Percentiles rank a stretch among this genome's conserved stretches.
These are phyloP conservation scores for Glossosoma conforme DNA, from an alignment of 1,140 invertebrate species.

Conservation along the genomic window DNA sequence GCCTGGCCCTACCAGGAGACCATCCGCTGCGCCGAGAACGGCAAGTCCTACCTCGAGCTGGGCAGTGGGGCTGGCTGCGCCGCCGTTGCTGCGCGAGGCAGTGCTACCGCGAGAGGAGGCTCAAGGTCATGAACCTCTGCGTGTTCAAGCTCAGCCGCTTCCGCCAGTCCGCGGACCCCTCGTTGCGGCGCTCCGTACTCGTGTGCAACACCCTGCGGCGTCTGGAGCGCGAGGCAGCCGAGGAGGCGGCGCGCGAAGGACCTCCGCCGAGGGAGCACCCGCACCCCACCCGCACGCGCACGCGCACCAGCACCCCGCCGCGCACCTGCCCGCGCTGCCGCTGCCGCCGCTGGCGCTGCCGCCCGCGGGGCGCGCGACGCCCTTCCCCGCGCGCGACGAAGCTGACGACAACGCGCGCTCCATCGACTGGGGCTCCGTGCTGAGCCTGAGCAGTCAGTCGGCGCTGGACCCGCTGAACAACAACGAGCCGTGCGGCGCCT, in stretches of 20 bases:
- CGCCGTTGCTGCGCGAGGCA: conserved; percentile 69
- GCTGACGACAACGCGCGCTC: conserved; percentile 66
- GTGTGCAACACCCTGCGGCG: conserved; percentile 90
- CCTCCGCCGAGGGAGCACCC: conserved; percentile 32
- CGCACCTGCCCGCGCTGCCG: conserved; percentile 43
- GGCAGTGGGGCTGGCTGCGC: conserved; percentile 71
- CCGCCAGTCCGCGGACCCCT: conserved; percentile 82
- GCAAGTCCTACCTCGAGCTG: conserved; percentile 83
- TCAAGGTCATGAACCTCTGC: conserved; percentile 87
- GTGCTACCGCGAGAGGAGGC: conserved; percentile 77
- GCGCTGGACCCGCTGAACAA: conserved; percentile 79
- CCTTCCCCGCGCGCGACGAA: conserved; percentile 42
- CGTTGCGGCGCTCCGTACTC: conserved; percentile 85
- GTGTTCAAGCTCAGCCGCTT: conserved; percentile 88
- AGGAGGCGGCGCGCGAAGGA: conserved; percentile 53
- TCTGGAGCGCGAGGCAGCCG: conserved; percentile 86
- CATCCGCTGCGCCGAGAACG: conserved; percentile 82
- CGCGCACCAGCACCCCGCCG: conserved; percentile 39
- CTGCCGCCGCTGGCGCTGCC: conserved; percentile 46
- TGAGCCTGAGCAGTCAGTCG: conserved; percentile 78
- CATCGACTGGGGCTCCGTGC: conserved; percentile 87
- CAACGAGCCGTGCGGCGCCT: conserved; percentile 54
- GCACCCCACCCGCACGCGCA: conserved; percentile 44
- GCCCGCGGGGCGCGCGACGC: conserved; percentile 44
- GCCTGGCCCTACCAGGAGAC: conserved; percentile 65